Conservation (phyloP, 2,888 invertebrate genomes). For the Smittia aterrima region DNA sequence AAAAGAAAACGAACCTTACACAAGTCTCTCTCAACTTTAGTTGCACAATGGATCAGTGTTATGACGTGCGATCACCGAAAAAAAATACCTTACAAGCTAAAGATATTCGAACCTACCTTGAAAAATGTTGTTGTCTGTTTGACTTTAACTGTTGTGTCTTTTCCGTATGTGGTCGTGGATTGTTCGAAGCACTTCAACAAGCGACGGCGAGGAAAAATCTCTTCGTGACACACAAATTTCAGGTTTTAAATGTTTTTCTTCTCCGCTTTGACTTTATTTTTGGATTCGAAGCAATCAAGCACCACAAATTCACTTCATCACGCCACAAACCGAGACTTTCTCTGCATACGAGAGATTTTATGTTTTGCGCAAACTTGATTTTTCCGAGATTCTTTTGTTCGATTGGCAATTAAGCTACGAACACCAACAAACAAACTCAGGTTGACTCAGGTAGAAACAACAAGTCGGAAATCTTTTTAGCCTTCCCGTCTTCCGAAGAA, state of each 20-base stretch:
- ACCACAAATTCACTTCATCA: not conserved
- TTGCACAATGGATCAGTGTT: not conserved
- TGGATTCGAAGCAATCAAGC: not conserved
- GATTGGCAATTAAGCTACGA: too few relatives aligned
- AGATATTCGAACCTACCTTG: not conserved
- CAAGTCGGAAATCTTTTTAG: too few relatives aligned
- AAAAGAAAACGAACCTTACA: too few relatives aligned
- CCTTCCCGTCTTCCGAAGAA: not conserved
- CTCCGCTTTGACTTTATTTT: not conserved
- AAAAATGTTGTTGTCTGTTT: not conserved
- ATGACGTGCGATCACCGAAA: not conserved
- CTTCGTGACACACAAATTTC: constrained; percentile 10
- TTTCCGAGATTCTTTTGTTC: not conserved
- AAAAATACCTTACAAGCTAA: not conserved
- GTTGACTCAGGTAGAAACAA: too few relatives aligned
- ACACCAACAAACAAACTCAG: too few relatives aligned
- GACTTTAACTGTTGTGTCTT: not conserved
- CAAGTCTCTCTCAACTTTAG: not conserved
- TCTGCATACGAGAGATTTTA: not conserved
- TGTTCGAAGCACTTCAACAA: too few relatives aligned
- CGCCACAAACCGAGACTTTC: not conserved
- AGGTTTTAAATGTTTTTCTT: not conserved
- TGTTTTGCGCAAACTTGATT: not conserved
- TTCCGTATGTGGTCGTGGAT: constrained; percentile 4
- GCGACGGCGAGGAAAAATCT: constrained; percentile 3